Conservation (phyloP, 2,113 vertebrate genomes). For the Motacilla tschutschensis region DNA sequence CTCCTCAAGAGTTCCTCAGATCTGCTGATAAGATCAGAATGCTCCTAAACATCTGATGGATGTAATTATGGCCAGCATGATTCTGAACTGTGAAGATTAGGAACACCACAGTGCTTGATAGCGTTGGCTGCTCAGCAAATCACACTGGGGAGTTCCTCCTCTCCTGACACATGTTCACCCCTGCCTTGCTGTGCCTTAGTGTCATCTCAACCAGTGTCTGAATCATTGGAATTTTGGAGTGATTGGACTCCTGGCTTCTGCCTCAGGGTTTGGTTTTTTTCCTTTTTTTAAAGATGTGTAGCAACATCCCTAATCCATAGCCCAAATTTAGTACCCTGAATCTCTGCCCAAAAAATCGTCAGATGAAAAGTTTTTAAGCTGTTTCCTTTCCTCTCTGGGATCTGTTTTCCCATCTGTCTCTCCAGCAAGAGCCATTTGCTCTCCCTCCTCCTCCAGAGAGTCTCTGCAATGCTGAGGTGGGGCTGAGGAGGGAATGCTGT, state of each 20-base stretch:
- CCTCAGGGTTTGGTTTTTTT: neutral
- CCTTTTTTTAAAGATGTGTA: neutral
- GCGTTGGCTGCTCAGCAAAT: neutral
- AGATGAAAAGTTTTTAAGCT: slow-evolving; percentile 22
- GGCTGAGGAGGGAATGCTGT: neutral
- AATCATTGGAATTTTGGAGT: slow-evolving; percentile 52
- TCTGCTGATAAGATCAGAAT: neutral
- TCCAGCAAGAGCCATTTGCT: neutral
- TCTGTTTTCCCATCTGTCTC: neutral
- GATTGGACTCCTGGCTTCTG: slow-evolving; percentile 36
- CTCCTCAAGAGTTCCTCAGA: neutral
- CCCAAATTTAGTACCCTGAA: slow-evolving; percentile 59
- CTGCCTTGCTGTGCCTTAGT: slow-evolving; percentile 10
- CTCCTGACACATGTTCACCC: neutral
- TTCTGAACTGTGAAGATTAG: neutral
- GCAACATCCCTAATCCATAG: slow-evolving; percentile 34
- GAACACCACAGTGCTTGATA: neutral
- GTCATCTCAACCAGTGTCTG: slow-evolving; percentile 36
- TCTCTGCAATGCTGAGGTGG: neutral
- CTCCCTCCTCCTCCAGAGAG: neutral
- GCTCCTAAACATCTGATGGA: neutral
- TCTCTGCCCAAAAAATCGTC: slow-evolving; percentile 31
- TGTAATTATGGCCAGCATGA: neutral
- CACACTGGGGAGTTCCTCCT: neutral
- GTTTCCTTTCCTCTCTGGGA: slow-evolving; percentile 10